Percentiles rank a stretch among this genome's conserved stretches.
phyloP scores from a whole-genome alignment of 2,888 invertebrate species.

The Pegoplata infirma region DNA sequence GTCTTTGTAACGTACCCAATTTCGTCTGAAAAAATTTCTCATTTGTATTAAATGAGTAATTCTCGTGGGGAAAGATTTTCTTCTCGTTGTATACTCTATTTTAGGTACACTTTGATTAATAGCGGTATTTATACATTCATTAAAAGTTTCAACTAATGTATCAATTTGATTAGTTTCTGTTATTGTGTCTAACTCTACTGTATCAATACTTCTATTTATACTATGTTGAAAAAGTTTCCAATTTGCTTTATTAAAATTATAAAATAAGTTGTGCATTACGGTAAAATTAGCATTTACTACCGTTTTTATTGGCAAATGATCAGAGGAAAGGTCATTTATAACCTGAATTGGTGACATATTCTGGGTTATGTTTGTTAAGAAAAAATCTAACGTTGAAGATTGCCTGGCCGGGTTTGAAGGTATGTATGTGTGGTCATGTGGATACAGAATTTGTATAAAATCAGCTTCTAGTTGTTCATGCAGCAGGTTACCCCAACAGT shows the following conservation, averaged over 20 bases:
- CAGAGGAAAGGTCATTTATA: slow-evolving; percentile 1
- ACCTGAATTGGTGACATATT: slow-evolving; percentile 9
- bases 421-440: slow-evolving; percentile 8
- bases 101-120: slow-evolving; percentile 9
- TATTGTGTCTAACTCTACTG: not conserved
- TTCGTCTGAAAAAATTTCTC: slow-evolving; percentile 8
- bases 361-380: slow-evolving; percentile 16
- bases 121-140: not conserved
- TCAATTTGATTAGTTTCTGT: slow-evolving; percentile 4
- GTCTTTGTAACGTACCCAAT: slow-evolving; percentile 1
- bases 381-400: slow-evolving; percentile 34
- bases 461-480: slow-evolving; percentile 13
- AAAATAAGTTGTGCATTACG: not conserved
- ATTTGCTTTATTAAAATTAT: slow-evolving; percentile 7
- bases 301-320: slow-evolving; percentile 14
- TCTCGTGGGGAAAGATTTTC: not conserved
- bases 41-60: not conserved
- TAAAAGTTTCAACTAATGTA: not conserved
- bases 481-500: not conserved
- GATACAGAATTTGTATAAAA: not conserved
- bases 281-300: slow-evolving; percentile 7
- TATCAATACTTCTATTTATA: not conserved
- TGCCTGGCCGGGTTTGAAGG: slow-evolving; percentile 17
- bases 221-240: not conserved
- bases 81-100: not conserved